phyloP scores from a whole-genome alignment of 1,140 invertebrate species.

The Teleopsis dalmanni region DNA sequence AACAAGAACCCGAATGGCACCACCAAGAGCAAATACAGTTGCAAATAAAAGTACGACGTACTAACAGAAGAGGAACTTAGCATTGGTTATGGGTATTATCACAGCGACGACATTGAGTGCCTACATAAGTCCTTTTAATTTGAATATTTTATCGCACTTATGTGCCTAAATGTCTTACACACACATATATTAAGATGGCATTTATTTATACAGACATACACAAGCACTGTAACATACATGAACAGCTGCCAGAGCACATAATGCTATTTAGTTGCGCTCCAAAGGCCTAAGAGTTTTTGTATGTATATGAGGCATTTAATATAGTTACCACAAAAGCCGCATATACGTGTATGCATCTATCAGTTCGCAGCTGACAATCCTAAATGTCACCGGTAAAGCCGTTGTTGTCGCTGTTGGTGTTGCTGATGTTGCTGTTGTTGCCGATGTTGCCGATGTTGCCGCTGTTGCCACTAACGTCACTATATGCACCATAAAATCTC shows the following conservation, averaged over 20 bases:
- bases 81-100: constrained; percentile 9
- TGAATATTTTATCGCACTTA: constrained; percentile 33
- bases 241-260: not conserved
- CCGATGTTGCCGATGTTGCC: too few species aligned
- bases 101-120: constrained; percentile 41
- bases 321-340: not conserved
- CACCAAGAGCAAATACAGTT: not conserved
- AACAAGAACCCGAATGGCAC: not conserved
- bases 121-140: constrained; percentile 42
- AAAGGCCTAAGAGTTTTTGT: not conserved
- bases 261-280: too few species aligned
- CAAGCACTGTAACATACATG: not conserved
- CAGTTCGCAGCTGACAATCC: too few species aligned
- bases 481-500: constrained; percentile 3
- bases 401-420: too few species aligned
- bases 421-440: too few species aligned
- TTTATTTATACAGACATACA: not conserved
- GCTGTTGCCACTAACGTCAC: too few species aligned
- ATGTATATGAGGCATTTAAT: not conserved
- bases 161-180: too few species aligned
- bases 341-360: not conserved
- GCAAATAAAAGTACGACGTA: not conserved
- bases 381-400: too few species aligned
- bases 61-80: not conserved
- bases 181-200: too few species aligned